These are phyloP conservation scores for Acinonyx jubatus DNA, from an alignment of 2,113 vertebrate genomes.

Conservation along the genomic window DNA sequence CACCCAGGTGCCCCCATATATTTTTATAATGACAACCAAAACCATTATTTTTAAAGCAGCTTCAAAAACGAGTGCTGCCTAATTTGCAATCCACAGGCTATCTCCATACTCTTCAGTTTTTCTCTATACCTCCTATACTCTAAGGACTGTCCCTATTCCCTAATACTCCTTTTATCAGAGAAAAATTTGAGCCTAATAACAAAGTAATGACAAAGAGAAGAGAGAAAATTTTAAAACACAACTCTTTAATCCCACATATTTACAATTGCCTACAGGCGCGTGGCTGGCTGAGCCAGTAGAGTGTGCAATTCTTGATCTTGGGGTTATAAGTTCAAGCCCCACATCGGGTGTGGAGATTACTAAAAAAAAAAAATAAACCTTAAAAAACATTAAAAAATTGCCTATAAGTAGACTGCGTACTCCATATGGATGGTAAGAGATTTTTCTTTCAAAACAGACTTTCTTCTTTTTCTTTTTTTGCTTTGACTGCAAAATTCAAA, in stretches of 20 bases:
- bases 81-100: neutral
- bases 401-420: neutral
- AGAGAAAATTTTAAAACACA: neutral
- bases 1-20: neutral
- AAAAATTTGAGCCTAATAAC: constrained; percentile 42
- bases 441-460: neutral
- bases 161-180: constrained; percentile 8
- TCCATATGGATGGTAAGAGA: neutral
- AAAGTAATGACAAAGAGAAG: neutral
- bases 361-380: neutral
- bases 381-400: neutral
- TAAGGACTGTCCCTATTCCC: neutral
- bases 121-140: neutral
- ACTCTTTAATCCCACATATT: neutral
- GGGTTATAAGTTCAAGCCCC: neutral
- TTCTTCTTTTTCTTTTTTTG: neutral
- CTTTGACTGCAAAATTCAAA: constrained; percentile 34
- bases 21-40: constrained; percentile 4
- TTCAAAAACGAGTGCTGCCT: neutral
- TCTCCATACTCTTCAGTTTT: neutral
- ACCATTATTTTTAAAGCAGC: constrained; percentile 8
- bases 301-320: neutral
- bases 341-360: neutral
- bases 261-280: neutral
- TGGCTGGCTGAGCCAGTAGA: neutral